Evolutionary conservation across 2,797 vertebrate species (phyloP), one percentile per base, ranked within the genome.

Genomic region (Chelonia mydas): DNA sequence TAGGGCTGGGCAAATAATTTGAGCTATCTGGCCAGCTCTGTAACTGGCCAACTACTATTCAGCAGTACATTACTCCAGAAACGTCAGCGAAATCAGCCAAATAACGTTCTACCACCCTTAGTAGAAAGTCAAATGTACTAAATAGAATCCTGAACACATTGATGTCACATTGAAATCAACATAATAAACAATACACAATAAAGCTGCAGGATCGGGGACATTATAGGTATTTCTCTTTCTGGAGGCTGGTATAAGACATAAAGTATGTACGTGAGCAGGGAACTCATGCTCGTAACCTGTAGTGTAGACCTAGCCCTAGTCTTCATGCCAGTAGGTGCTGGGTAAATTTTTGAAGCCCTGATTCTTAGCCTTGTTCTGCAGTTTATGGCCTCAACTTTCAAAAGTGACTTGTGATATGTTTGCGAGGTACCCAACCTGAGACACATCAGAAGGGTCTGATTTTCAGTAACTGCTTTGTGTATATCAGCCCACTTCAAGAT

Each of bases 261-360:
- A 15, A 61, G 59, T 61, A 61, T 33, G 15, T 33, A 61, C 2
- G 28, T 33, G 6, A 61, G 31, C 59, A 65, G 31, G 59, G 31
- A 33, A 74, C 3, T 90, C 19, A 1, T 17, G 2, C 74, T 77
- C 82, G 3, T 3, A 54, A 1, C 0, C 0, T 27, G 78, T 41
- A 83, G 93, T 5, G 17, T 54, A 83, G 93, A 53, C 37, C 17
- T 27, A 23, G 5, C 6, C 41, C 80, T 76, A 23, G 21, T 4
- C 11, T 45, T 45, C 72, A 76, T 7, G 37, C 23, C 72, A 76
- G 77, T 12, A 74, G 17, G 65, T 28, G 7, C 11, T 51, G 25
- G 1, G 1, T 13, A 10, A 47, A 28, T 53, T 79, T 49, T n/a
- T 53, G 16, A 82, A 84, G 27, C 49, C 7, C 16, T 50, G 13